Evolutionary conservation across 2,888 invertebrate species (phyloP), one percentile per base, ranked within the genome.

Genomic region (Drosophila anomalata): DNA sequence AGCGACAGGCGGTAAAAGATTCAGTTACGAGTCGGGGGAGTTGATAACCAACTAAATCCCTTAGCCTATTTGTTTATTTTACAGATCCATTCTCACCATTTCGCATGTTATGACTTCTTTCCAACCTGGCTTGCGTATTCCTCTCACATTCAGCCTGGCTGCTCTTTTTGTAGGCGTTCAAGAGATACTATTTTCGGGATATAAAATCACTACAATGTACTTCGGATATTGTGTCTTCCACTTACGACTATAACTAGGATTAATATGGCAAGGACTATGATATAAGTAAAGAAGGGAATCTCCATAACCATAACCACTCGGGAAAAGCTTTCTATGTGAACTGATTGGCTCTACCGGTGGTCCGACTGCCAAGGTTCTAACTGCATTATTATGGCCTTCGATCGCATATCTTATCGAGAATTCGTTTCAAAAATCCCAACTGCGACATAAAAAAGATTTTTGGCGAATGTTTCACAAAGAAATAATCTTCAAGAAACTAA

Each of bases 51-150:
- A n/a, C 22, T n/a, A 26, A 9, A 6, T 46, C 9, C 2, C 22
- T 47, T 41, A 39, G n/a, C 24, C 39, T 26, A 41, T 47, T 53
- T 63, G 36, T 6, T 0, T n/a, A 2, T 3, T 46, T 7, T 63
- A 53, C n/a, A 20, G 36, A 12, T 53, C 33, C 46, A 11, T 12
- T 39, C 65, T 65, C 47, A 65, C 65, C 65, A 63, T 54, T 47
- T 24, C 31, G 51, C 29, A 12, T 39, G 20, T 29, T n/a, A 31
- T 11, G 11, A 6, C 9, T 12, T 12, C 63, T 39, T 41, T 44
- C 1, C 29, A 22, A 7, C 31, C 29, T 31, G 26, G 54, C 29
- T n/a, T 29, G 12, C 9, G 11, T 39, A 33, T 22, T 9, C 29
- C 36, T 36, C n/a, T 36, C 11, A 2, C 14, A 8, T 14, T 24